These are phyloP conservation scores for Melinopterus prodromus DNA, from an alignment of 2,888 invertebrate species.

Conservation along the genomic window DNA sequence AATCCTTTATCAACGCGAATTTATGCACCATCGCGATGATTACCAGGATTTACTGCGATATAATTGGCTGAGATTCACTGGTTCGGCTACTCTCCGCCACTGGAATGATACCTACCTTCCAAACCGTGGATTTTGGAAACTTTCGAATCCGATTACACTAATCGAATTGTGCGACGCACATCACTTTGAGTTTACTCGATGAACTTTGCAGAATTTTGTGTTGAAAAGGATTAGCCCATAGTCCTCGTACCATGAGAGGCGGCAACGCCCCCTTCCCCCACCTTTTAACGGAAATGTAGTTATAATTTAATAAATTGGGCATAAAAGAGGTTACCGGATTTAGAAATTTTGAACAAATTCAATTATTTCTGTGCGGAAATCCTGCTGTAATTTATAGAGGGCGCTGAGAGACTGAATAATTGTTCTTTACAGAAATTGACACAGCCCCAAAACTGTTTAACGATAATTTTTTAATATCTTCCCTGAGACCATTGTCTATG, in stretches of 20 bases:
- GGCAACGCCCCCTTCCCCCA: neutral
- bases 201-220: neutral
- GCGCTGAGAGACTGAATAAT: no score
- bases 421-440: no score
- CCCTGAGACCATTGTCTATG: no score
- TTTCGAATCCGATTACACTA: neutral
- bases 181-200: neutral
- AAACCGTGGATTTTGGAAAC: neutral
- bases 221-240: neutral
- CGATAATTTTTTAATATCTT: no score
- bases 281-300: neutral
- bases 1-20: conserved; percentile 4
- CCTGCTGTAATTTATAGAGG: neutral
- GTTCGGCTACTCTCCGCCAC: neutral
- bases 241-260: neutral
- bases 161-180: neutral
- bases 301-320: neutral
- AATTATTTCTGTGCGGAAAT: neutral
- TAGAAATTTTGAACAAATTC: neutral
- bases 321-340: neutral
- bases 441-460: no score
- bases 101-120: neutral
- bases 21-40: neutral
- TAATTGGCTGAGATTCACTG: neutral
- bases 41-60: neutral